Percentiles rank a stretch among this genome's conserved stretches.
These are phyloP conservation scores for Barnardius zonarius DNA, from an alignment of 2,113 vertebrate species.

Conservation along the genomic window DNA sequence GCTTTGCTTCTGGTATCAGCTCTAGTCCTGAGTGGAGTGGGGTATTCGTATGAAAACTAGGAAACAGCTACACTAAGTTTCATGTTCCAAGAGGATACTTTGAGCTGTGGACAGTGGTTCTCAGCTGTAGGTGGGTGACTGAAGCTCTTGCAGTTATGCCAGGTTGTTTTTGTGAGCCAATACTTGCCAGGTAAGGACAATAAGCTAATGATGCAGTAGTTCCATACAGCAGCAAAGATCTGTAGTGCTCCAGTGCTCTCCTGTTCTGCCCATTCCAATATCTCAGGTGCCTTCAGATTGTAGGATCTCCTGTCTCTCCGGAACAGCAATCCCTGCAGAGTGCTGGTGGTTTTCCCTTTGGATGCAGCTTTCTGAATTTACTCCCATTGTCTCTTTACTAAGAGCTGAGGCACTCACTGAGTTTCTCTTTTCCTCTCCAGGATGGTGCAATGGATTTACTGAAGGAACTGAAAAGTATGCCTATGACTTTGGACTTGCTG, in stretches of 20 bases:
- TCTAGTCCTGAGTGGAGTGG: not conserved
- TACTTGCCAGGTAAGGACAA: not conserved
- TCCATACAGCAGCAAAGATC: not conserved
- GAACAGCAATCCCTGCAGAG: not conserved
- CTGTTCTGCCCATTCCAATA: not conserved
- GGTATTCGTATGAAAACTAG: not conserved
- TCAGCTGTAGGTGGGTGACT: not conserved
- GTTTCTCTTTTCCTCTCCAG: constrained; percentile 62
- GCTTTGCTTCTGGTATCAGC: not conserved
- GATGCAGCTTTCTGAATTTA: not conserved
- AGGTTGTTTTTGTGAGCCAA: not conserved
- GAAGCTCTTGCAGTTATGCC: not conserved
- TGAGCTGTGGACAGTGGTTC: not conserved
- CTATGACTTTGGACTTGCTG: constrained; percentile 89
- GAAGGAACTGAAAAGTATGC: constrained; percentile 87
- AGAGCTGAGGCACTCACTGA: not conserved
- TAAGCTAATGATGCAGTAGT: not conserved
- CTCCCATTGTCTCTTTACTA: not conserved
- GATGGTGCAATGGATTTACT: constrained; percentile 91
- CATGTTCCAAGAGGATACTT: not conserved
- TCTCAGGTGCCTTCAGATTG: not conserved
- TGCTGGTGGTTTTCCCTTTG: not conserved
- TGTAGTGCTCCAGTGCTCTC: not conserved
- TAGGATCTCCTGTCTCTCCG: not conserved
- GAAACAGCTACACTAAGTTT: not conserved